Base-by-base conservation (phyloP, 2,888 invertebrate genomes). In the Drosophila picticornis region DNA sequence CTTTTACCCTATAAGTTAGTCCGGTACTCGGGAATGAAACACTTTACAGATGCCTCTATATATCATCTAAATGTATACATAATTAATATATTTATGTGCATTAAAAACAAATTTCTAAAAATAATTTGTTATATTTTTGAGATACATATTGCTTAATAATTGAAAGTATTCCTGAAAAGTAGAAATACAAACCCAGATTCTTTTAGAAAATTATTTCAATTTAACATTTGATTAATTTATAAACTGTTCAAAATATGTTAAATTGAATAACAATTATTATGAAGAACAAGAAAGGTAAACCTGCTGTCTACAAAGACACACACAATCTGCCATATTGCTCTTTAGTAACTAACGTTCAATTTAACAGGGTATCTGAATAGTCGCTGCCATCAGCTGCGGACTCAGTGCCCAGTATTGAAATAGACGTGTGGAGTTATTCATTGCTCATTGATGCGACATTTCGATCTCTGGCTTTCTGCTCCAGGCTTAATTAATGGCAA, bases 401-500 rank as follows among this genome's bases (percentile, higher is more conserved):
- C 11, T 19, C 10, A 5, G 36, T 48, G 48, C 60, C 34, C 55
- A n/a, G 40, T 50, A 72, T 71, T 27, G 53, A 38, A 48, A 32
- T 60, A 19, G 59, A 29, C 51, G 34, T 68, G 50, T 22, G 9
- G 56, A 27, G 53, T 48, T 32, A 66, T 48, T 34, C 46, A 31
- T 80, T 66, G 83, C 74, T 84, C 83, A 85, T 75, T 76, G 80
- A 74, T 65, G 73, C 66, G 70, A 73, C 65, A 69, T 65, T 40
- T 63, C 64, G 55, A 56, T 52, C 63, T 50, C 58, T 73, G 64
- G 57, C 70, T 62, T 60, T 67, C 52, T 53, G 72, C 56, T 27
- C 66, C 63, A 85, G 77, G 71, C 85, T 85, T 83, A 80, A 75
- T 83, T 80, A 84, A 80, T 80, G 80, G 63, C 58, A 36, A 50